Evolutionary conservation across 1,140 invertebrate species (phyloP), one percentile per base, ranked within the genome.

Genomic region (Phymastichus coffea): DNA sequence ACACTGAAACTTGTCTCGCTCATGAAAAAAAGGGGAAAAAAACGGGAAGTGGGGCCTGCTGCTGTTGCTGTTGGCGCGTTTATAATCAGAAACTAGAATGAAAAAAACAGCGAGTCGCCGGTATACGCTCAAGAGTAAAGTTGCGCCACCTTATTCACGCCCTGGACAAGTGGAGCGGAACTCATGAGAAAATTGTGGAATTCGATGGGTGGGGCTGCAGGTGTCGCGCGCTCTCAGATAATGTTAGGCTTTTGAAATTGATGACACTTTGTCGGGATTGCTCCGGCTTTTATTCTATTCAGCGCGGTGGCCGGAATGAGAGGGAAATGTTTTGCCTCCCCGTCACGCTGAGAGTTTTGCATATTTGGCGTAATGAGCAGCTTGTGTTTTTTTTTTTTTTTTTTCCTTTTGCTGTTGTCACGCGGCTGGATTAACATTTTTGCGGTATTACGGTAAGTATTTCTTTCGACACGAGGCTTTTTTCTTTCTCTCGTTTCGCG

Each of bases 151-250:
- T 6, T 33, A 12, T 33, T 6, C 28, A 33, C 28, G 12, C 28
- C 28, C 28, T 33, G 28, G 28, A 12, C 14, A 44, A 37, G 40
- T 46, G 48, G 40, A 44, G 48, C 48, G 38, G 37, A 57, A 49
- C 46, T 49, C 38, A 22, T 37, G 54, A 47, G 43, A 44, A 33
- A 55, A 55, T 23, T n/a, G n/a, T n/a, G n/a, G n/a, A 15, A 12
- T 17, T 26, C 22, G 41, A 44, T n/a, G n/a, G n/a, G n/a, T n/a
- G n/a, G 44, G 17, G 44, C 15, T 19, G 22, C 25, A 14, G 37
- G 51, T 19, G 26, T 30, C 41, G 53, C 10, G 26, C 20, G 22
- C 10, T 37, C 35, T 8, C 20, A 22, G 20, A 26, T 15, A 52
- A 33, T n/a, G 4, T n/a, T 23, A 3, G n/a, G 44, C 44, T 33